Percentiles rank a stretch among this genome's conserved stretches.
Evolutionary conservation across 1,140 invertebrate genomes (phyloP).

Genomic region (Drosophila truncata): DNA sequence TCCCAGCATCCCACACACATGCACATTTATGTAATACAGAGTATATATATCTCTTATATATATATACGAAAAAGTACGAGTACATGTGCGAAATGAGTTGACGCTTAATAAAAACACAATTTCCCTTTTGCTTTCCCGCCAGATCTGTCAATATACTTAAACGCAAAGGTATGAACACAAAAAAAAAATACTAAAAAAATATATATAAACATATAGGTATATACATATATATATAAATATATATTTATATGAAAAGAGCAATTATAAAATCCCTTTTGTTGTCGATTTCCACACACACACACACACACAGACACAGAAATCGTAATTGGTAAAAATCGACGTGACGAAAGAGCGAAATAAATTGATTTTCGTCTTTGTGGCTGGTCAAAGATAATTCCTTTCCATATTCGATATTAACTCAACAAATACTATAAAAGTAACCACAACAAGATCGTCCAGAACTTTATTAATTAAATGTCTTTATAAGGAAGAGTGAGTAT

Average conservation of each 20-base stretch:
- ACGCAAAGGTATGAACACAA: slow-evolving; percentile 2
- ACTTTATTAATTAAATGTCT: neutral
- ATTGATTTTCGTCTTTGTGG: slow-evolving; percentile 42
- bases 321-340: slow-evolving; percentile 34
- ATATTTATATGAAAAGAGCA: slow-evolving; percentile 29
- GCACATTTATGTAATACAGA: slow-evolving; percentile 14
- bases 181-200: neutral
- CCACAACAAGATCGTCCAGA: neutral
- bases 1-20: neutral
- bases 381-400: slow-evolving; percentile 8
- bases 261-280: slow-evolving; percentile 51
- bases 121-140: neutral
- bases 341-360: slow-evolving; percentile 43
- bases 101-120: slow-evolving; percentile 37
- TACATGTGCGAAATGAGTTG: slow-evolving; percentile 31
- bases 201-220: neutral
- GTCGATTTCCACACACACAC: slow-evolving; percentile 39
- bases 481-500: neutral
- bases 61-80: neutral
- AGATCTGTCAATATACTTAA: slow-evolving; percentile 45
- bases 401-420: neutral
- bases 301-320: neutral
- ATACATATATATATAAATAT: neutral
- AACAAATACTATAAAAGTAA: neutral
- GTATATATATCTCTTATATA: neutral